A percentile compares a stretch with the other conserved stretches of the same genome.
Evolutionary conservation across 2,113 vertebrate genomes (phyloP).

Genomic region (Mus spicilegus): DNA sequence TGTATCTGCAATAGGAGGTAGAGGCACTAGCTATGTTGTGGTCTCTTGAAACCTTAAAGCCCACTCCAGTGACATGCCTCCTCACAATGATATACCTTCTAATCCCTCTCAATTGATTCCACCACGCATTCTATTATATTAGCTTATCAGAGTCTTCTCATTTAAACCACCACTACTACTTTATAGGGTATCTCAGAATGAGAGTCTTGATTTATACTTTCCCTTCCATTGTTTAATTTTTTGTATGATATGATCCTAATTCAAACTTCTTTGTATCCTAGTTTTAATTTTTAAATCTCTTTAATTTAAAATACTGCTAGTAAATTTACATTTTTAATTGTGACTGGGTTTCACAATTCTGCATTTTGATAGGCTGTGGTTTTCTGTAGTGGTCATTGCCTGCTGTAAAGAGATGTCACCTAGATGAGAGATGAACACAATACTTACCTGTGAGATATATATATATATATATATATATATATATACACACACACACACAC

Average conservation of each 20-base stretch:
- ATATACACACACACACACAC: too few relatives aligned
- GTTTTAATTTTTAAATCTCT: not conserved
- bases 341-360: not conserved
- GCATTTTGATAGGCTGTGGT: not conserved
- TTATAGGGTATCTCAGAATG: not conserved
- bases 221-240: not conserved
- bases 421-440: not conserved
- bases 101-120: not conserved
- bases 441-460: not conserved
- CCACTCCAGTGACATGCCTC: not conserved
- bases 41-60: not conserved
- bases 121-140: not conserved
- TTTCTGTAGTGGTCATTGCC: not conserved
- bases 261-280: not conserved
- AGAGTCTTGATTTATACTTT: not conserved
- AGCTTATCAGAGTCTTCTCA: not conserved
- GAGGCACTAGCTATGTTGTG: not conserved
- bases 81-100: not conserved
- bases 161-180: not conserved
- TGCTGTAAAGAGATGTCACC: not conserved
- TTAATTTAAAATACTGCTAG: not conserved
- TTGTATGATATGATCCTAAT: not conserved
- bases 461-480: fast-evolving
- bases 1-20: not conserved
- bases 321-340: not conserved